These are phyloP conservation scores for Mactromeris polynyma DNA, from an alignment of 2,888 invertebrate genomes.

Conservation along the genomic window DNA sequence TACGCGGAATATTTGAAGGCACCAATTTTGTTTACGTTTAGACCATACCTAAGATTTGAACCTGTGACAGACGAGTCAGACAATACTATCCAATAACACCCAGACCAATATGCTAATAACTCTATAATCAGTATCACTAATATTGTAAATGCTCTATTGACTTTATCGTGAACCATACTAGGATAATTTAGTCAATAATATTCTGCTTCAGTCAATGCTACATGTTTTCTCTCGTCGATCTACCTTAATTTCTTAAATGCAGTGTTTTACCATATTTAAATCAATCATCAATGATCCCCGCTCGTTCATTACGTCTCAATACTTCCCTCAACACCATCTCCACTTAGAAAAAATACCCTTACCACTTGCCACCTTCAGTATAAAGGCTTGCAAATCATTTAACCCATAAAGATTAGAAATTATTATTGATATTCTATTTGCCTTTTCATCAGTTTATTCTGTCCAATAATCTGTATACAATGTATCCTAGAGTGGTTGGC, in stretches of 20 bases:
- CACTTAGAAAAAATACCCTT: not conserved
- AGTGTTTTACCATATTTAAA: conserved; percentile 5
- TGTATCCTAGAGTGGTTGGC: conserved; percentile 57
- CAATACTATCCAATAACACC: no score
- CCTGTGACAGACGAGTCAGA: not conserved
- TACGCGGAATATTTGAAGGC: no score
- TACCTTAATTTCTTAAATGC: not conserved
- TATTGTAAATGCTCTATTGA: conserved; percentile 1
- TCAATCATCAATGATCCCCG: not conserved
- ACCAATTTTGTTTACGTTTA: no score
- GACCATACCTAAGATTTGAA: not conserved
- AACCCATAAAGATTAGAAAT: conserved; percentile 50
- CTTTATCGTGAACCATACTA: not conserved
- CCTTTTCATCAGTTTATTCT: conserved; percentile 66
- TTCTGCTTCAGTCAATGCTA: conserved; percentile 3
- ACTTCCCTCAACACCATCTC: not conserved
- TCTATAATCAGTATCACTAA: not conserved
- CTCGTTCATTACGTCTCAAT: not conserved
- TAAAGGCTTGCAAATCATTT: conserved; percentile 46
- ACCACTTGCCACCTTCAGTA: not conserved
- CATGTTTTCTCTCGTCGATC: not conserved
- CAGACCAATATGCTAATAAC: not conserved
- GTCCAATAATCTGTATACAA: conserved; percentile 63
- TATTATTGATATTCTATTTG: conserved; percentile 68
- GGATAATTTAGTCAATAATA: conserved; percentile 3